Evolutionary conservation across 2,888 invertebrate species (phyloP).

Genomic region (Alitta virens): DNA sequence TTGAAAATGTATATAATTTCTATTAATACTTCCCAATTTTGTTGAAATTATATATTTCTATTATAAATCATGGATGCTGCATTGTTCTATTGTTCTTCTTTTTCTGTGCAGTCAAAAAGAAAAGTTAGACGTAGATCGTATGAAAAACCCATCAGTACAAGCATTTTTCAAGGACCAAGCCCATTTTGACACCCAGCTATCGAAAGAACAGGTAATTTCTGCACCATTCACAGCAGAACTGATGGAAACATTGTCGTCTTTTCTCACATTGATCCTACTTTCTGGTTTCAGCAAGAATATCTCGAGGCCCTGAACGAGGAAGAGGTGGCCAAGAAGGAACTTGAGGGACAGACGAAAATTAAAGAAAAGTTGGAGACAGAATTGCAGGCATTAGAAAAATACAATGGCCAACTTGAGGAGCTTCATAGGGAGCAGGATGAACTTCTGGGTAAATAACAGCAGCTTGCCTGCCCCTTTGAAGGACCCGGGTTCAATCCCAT

Average conservation of each 20-base stretch:
- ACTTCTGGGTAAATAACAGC: conserved; percentile 52
- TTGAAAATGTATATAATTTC: not conserved
- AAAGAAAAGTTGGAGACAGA: conserved; percentile 44
- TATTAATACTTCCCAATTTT: no score
- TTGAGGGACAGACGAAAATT: conserved; percentile 50
- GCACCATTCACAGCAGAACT: not conserved
- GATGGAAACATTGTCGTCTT: not conserved
- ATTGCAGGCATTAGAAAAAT: conserved; percentile 47
- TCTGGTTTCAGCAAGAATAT: conserved; percentile 52
- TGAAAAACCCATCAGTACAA: conserved; percentile 52
- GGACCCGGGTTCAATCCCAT: no score
- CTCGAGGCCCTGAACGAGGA: conserved; percentile 56
- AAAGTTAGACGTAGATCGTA: conserved; percentile 56
- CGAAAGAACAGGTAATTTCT: conserved; percentile 48
- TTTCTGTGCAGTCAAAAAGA: conserved; percentile 52
- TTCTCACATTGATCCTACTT: not conserved
- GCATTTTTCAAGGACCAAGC: conserved; percentile 54
- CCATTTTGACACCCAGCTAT: conserved; percentile 48
- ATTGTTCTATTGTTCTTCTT: no score
- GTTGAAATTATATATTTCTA: not conserved
- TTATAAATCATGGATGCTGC: not conserved
- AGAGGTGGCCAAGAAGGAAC: conserved; percentile 56
- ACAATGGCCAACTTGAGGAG: conserved; percentile 54
- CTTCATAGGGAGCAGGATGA: conserved; percentile 59
- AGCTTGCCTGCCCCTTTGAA: no score